Base-by-base conservation (phyloP, 2,113 vertebrate genomes). In the Lagopus muta region DNA sequence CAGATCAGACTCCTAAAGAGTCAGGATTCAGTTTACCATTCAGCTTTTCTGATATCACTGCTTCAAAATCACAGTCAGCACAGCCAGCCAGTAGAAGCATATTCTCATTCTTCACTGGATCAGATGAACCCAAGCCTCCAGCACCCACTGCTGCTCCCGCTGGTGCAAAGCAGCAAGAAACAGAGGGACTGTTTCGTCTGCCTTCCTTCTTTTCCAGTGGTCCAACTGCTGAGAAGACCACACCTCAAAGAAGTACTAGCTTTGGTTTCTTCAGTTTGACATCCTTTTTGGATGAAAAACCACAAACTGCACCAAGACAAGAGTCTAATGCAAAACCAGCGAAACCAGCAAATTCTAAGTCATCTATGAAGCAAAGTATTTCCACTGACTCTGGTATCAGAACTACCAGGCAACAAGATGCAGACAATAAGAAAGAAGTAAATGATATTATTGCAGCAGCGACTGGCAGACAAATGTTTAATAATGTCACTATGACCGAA, bases 231-330 rank as follows among this genome's bases (percentile, higher is more conserved):
- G 95, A 96, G 82, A 98, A 98, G 80, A 98, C 96, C 80, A n/a
- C 91, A 34, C 98, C 98, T 96, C 94, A 88, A 57, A 98, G 67
- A 81, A 98, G 96, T 52, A 97, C 96, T 82, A 92, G 90, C 21
- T 98, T 98, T 96, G 98, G 98, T 61, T 97, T 98, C 34, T 98
- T 99, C 94, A 98, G 83, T 93, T 97, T 98, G 92, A 97, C 98
- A 34, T 97, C 99, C 12, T 98, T 98, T 86, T 95, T 98, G 91
- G 98, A 99, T 84, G 98, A 99, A 89, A 98, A 98, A 13, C 98
- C 98, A 64, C 84, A 98, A 57, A 76, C 86, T 76, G 24, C 48
- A 75, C 61, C 87, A 61, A 82, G 61, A 62, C 95, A 95, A 61
- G 92, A 93, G 32, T 88, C 9, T 42, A 77, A 72, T 76, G 50